phyloP scores from a whole-genome alignment of 1,140 invertebrate species.

The Sesamia nonagrioides region DNA sequence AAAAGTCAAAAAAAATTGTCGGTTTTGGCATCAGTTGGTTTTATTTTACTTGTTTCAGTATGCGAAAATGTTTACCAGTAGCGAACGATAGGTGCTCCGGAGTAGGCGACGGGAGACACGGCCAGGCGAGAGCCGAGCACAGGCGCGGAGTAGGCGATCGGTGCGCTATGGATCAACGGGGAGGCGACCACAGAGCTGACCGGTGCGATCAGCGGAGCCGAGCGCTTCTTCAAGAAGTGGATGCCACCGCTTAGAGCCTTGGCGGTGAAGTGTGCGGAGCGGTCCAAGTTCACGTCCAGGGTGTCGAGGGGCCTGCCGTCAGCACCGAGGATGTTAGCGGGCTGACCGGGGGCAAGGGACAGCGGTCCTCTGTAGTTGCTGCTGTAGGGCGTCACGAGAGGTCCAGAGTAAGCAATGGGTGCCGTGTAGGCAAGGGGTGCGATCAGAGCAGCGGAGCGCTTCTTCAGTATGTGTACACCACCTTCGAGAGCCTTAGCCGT shows the following conservation, averaged over 20 bases:
- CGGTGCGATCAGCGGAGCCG: constrained; percentile 58
- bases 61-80: constrained; percentile 24
- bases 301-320: constrained; percentile 79
- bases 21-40: too few species aligned
- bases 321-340: constrained; percentile 71
- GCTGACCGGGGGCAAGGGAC: constrained; percentile 78
- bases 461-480: constrained; percentile 53
- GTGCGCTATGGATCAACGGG: constrained; percentile 56
- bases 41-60: too few species aligned
- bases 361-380: constrained; percentile 75
- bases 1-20: too few species aligned
- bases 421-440: constrained; percentile 46
- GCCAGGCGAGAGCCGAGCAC: constrained; percentile 49
- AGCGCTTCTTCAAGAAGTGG: constrained; percentile 75
- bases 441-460: constrained; percentile 57
- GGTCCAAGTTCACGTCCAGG: constrained; percentile 83
- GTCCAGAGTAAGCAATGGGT: constrained; percentile 58
- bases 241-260: constrained; percentile 65
- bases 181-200: constrained; percentile 55
- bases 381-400: constrained; percentile 51
- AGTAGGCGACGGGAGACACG: constrained; percentile 37
- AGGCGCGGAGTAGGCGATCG: constrained; percentile 59
- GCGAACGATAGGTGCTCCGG: neutral
- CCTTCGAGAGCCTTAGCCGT: constrained; percentile 66
- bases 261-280: constrained; percentile 75